A percentile compares a stretch with the other conserved stretches of the same genome.
Conservation (phyloP, 2,888 invertebrate species). For the Phyto melanocephala region DNA sequence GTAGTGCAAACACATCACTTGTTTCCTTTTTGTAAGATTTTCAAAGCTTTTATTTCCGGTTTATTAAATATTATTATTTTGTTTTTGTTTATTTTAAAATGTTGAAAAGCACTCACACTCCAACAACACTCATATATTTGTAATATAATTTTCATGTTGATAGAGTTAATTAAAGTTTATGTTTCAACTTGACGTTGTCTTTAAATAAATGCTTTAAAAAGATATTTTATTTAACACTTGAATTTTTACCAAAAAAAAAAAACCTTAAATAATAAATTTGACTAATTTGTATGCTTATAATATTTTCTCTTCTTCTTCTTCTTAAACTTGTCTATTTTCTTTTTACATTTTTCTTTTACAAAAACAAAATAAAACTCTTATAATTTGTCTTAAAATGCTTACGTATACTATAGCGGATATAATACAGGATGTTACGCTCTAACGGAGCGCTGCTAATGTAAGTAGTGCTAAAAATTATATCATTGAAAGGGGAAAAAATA, state of each 20-base stretch:
- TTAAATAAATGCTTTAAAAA: not conserved
- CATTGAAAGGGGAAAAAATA: slow-evolving; percentile 44
- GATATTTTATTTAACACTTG: not conserved
- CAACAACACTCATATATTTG: too few relatives aligned
- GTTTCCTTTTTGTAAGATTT: slow-evolving; percentile 32
- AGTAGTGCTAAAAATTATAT: slow-evolving; percentile 68
- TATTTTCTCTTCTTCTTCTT: slow-evolving; percentile 2
- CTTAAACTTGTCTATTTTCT: not conserved
- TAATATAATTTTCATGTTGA: not conserved
- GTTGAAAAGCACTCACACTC: not conserved
- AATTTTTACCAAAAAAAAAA: not conserved
- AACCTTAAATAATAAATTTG: too few relatives aligned
- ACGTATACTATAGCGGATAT: slow-evolving; percentile 74
- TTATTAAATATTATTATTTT: not conserved
- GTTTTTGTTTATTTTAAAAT: not conserved
- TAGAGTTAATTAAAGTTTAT: slow-evolving; percentile 1
- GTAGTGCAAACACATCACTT: slow-evolving; percentile 5
- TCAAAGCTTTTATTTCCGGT: slow-evolving; percentile 42
- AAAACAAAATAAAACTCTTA: slow-evolving; percentile 27
- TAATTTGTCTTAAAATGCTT: slow-evolving; percentile 54
- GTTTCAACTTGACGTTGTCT: not conserved
- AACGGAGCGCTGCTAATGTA: slow-evolving; percentile 79
- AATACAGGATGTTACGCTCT: slow-evolving; percentile 79
- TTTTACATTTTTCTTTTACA: not conserved
- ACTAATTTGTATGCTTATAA: slow-evolving; percentile 36